These are phyloP conservation scores for Aphelocoma californica DNA, from an alignment of 2,797 vertebrate genomes.

Conservation along the genomic window DNA sequence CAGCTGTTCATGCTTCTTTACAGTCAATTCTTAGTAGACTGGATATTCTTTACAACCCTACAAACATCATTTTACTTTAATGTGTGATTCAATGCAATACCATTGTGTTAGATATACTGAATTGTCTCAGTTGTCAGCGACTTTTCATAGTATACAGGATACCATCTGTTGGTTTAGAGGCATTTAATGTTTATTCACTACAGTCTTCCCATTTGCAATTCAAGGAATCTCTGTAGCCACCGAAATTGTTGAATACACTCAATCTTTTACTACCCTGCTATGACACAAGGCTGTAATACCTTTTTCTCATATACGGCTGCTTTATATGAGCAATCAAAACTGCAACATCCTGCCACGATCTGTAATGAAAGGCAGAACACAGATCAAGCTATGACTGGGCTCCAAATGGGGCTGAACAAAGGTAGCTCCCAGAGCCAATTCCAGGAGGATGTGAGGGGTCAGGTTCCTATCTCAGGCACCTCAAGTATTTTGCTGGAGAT, in stretches of 20 bases:
- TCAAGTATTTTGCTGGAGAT: neutral
- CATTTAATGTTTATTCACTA: constrained; percentile 66
- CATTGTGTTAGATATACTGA: constrained; percentile 68
- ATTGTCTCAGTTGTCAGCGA: constrained; percentile 55
- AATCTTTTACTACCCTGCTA: constrained; percentile 32
- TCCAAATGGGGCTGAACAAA: neutral
- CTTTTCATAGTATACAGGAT: constrained; percentile 62
- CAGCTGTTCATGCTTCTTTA: constrained; percentile 32
- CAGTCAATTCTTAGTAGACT: constrained; percentile 17
- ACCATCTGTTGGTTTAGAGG: constrained; percentile 66
- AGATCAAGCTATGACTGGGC: neutral
- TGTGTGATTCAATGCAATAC: constrained; percentile 55
- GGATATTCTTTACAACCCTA: constrained; percentile 49
- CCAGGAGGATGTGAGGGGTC: neutral
- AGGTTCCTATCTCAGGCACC: neutral
- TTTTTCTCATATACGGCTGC: constrained; percentile 1
- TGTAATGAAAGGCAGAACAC: constrained; percentile 12
- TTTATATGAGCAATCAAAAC: constrained; percentile 23
- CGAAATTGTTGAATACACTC: constrained; percentile 52
- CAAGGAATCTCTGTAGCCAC: constrained; percentile 58
- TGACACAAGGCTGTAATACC: neutral
- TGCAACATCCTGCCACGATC: neutral
- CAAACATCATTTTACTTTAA: constrained; percentile 59
- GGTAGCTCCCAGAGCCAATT: neutral
- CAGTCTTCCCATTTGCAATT: constrained; percentile 56